phyloP scores from a whole-genome alignment of 2,113 vertebrate genomes.

The Ceyx margarethae region DNA sequence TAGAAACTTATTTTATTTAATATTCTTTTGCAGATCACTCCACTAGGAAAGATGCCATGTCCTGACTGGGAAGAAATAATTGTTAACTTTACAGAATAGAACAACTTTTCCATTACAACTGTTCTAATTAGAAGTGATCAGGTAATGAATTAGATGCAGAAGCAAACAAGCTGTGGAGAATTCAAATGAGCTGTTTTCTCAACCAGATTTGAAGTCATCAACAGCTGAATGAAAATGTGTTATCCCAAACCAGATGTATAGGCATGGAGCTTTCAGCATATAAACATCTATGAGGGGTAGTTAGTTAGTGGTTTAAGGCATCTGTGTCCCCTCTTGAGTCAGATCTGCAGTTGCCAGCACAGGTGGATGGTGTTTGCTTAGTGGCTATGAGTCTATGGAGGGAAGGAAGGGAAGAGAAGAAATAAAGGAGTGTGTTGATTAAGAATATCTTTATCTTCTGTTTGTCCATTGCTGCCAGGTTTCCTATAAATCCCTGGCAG shows the following conservation, averaged over 20 bases:
- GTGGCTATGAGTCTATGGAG: background rate
- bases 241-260: background rate
- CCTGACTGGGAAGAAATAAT: background rate
- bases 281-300: background rate
- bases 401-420: background rate
- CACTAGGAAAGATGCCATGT: background rate
- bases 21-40: background rate
- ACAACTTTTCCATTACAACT: constrained; percentile 40
- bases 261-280: background rate
- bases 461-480: background rate
- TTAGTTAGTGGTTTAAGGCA: background rate
- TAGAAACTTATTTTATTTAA: background rate
- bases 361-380: background rate
- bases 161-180: constrained; percentile 38
- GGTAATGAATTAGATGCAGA: constrained; percentile 48
- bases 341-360: background rate
- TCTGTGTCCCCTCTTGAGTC: background rate
- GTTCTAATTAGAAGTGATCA: constrained; percentile 54
- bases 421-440: background rate
- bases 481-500: background rate
- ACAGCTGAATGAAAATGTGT: constrained; percentile 1
- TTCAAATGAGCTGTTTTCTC: constrained; percentile 53
- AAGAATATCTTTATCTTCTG: background rate
- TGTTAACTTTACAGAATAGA: constrained; percentile 18
- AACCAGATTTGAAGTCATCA: background rate